A percentile compares a stretch with the other conserved stretches of the same genome.
Conservation (phyloP, 2,113 vertebrate genomes). For the Aspidoscelis tigris region DNA sequence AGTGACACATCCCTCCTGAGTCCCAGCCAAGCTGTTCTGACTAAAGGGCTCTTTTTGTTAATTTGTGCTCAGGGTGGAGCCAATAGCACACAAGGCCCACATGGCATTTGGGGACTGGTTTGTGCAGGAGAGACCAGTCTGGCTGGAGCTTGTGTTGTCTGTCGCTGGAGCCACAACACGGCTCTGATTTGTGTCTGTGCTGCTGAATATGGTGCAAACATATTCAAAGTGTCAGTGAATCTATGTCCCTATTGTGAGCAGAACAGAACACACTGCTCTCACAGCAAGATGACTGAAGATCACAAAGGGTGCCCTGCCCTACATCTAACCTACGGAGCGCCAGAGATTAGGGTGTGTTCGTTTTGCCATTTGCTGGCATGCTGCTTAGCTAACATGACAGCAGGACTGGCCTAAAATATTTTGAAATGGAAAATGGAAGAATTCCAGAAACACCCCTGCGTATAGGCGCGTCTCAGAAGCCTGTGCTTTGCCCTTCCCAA, state of each 20-base stretch:
- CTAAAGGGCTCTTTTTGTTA: slow-evolving; percentile 25
- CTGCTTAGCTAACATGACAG: background rate
- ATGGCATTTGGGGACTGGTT: slow-evolving; percentile 14
- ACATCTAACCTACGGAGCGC: no score
- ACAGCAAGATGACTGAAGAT: background rate
- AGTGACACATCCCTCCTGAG: slow-evolving; percentile 36
- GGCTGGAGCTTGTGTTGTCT: slow-evolving; percentile 28
- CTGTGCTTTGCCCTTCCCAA: background rate
- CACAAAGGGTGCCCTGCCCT: background rate
- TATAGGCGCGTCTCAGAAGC: no score
- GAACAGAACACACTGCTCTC: background rate
- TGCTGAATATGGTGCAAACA: slow-evolving; percentile 3
- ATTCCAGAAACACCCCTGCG: no score
- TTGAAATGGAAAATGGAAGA: background rate
- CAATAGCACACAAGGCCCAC: background rate
- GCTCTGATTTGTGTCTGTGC: background rate
- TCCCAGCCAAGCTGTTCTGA: slow-evolving; percentile 29
- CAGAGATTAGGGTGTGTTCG: background rate
- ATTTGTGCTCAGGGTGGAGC: slow-evolving; percentile 31
- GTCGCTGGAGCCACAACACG: background rate
- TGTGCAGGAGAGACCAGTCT: slow-evolving; percentile 11
- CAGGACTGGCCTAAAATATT: background rate
- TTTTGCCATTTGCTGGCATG: background rate
- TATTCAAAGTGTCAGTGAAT: background rate
- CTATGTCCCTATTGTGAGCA: background rate